Conservation (phyloP, 2,113 vertebrate genomes). For the Accipiter virgatus region DNA sequence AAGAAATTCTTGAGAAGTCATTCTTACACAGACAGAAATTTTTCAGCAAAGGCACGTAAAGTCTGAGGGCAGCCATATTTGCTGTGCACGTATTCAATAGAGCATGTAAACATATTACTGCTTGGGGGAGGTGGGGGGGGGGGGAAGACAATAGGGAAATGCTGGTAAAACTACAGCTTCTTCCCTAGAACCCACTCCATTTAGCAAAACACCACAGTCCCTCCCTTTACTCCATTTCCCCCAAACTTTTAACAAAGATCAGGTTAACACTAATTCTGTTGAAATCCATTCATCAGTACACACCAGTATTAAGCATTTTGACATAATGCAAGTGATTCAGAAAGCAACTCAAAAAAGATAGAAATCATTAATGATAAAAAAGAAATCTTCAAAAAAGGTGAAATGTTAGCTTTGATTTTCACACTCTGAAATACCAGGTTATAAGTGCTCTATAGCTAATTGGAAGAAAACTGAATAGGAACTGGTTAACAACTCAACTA, state of each 20-base stretch:
- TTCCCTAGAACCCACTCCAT: neutral
- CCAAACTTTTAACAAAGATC: neutral
- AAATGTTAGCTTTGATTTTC: neutral
- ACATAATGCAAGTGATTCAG: neutral
- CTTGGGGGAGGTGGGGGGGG: accelerated
- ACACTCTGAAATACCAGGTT: neutral
- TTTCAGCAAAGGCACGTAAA: too few species aligned
- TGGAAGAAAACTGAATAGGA: neutral
- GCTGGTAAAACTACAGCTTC: neutral
- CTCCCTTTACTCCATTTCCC: neutral
- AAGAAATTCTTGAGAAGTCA: too few species aligned
- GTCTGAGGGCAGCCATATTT: neutral
- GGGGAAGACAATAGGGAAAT: accelerated
- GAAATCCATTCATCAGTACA: neutral
- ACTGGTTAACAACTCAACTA: neutral
- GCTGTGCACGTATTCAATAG: accelerated
- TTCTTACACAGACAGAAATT: too few species aligned
- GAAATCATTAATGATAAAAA: neutral
- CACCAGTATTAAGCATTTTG: neutral
- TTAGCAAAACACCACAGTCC: neutral
- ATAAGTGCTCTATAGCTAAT: neutral
- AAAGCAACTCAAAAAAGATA: neutral
- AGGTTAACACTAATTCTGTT: neutral
- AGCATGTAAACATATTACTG: accelerated
- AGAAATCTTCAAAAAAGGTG: neutral